Conservation (phyloP, 2,888 invertebrate genomes). For the Leptinotarsa tumamoca region DNA sequence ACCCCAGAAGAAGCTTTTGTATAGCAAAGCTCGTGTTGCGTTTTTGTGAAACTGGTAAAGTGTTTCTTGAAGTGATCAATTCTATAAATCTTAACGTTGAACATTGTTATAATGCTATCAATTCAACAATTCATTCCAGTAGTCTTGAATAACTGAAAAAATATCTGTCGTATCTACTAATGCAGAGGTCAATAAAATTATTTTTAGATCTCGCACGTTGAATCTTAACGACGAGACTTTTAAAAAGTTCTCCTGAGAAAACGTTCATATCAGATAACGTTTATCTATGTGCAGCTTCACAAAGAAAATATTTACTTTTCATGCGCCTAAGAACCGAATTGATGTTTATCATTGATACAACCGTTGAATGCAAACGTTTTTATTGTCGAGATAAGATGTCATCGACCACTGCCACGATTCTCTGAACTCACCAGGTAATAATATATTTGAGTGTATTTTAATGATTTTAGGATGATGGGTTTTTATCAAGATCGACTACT, state of each 20-base stretch:
- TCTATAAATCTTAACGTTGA: too few species aligned
- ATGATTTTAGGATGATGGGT: neutral
- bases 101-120: too few species aligned
- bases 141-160: too few species aligned
- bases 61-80: too few species aligned
- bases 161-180: too few species aligned
- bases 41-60: too few species aligned
- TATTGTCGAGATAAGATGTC: conserved; percentile 9
- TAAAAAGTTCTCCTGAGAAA: conserved; percentile 1
- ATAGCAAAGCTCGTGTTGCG: too few species aligned
- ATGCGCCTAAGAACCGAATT: neutral
- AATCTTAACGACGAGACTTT: neutral
- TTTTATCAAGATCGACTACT: neutral
- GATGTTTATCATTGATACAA: conserved; percentile 4
- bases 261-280: neutral
- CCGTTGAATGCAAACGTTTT: neutral
- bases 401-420: neutral
- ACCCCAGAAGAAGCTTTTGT: too few species aligned
- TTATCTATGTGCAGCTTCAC: neutral
- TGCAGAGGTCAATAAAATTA: neutral
- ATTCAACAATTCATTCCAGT: too few species aligned
- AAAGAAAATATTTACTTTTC: conserved; percentile 2
- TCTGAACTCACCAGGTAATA: neutral
- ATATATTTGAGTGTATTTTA: neutral
- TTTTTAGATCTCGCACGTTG: neutral